Percentiles rank a stretch among this genome's conserved stretches.
Evolutionary conservation across 2,797 vertebrate genomes (phyloP).

Genomic region (Gobio occitaniae): DNA sequence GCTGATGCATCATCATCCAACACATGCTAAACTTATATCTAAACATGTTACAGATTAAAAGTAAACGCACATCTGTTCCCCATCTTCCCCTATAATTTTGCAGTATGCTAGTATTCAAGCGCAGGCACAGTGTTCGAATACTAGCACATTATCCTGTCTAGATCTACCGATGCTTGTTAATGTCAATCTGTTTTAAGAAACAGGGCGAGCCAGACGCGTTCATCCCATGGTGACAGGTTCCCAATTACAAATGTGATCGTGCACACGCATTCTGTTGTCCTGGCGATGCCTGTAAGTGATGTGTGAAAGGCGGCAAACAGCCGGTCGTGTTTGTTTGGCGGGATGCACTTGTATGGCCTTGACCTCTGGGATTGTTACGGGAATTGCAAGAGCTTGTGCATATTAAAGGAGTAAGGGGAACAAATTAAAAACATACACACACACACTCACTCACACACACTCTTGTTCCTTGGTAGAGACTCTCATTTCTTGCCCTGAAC

Average conservation of each 20-base stretch:
- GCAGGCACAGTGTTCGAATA: neutral
- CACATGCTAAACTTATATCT: no score
- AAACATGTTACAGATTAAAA: no score
- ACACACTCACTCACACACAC: neutral
- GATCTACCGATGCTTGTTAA: neutral
- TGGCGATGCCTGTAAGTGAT: slow-evolving; percentile 24
- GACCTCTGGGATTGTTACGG: slow-evolving; percentile 26
- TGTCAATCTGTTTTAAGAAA: slow-evolving; percentile 12
- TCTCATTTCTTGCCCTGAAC: slow-evolving; percentile 47
- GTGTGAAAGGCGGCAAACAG: slow-evolving; percentile 27
- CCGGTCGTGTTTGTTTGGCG: neutral
- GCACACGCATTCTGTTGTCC: slow-evolving; percentile 17
- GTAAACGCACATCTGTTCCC: no score
- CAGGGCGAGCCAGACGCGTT: neutral
- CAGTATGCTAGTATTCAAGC: neutral
- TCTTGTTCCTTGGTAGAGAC: slow-evolving; percentile 42
- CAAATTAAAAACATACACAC: slow-evolving; percentile 25
- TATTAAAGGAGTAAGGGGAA: slow-evolving; percentile 23
- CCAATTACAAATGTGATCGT: neutral
- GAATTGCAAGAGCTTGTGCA: slow-evolving; percentile 16
- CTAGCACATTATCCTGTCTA: neutral
- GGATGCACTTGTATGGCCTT: slow-evolving; percentile 20
- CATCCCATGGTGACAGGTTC: neutral
- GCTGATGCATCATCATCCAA: no score
- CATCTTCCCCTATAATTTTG: neutral